A percentile compares a stretch with the other conserved stretches of the same genome.
phyloP scores from a whole-genome alignment of 1,140 invertebrate species.

The Mercenaria mercenaria region DNA sequence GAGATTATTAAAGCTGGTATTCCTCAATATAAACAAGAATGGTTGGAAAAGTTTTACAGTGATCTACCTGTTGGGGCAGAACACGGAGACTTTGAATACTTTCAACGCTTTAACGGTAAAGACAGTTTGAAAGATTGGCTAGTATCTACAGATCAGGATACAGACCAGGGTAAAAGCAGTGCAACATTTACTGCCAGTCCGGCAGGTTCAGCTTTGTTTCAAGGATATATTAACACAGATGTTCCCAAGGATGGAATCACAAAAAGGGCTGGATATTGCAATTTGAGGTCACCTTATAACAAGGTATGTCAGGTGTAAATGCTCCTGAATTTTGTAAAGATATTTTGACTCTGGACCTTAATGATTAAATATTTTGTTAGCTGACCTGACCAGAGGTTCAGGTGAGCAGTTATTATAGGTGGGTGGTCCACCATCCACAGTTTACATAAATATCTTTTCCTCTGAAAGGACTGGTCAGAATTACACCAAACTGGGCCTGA shows the following conservation, averaged over 20 bases:
- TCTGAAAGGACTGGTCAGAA: too few species aligned
- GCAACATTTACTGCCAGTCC: conserved; percentile 88
- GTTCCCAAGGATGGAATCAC: conserved; percentile 93
- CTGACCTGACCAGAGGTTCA: too few species aligned
- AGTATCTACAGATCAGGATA: conserved; percentile 92
- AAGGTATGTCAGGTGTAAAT: conserved; percentile 89
- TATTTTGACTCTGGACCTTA: too few species aligned
- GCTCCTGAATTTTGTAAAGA: too few species aligned
- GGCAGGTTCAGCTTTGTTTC: conserved; percentile 91
- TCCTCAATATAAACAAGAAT: conserved; percentile 90
- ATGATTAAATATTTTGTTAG: too few species aligned
- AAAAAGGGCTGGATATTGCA: conserved; percentile 92
- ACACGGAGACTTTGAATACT: conserved; percentile 84
- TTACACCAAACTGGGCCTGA: too few species aligned
- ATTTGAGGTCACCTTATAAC: conserved; percentile 90
- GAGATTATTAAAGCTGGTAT: conserved; percentile 90
- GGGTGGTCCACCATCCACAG: too few species aligned
- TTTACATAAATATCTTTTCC: too few species aligned
- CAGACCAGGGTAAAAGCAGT: conserved; percentile 92
- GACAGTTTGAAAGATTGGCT: conserved; percentile 91
- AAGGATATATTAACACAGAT: conserved; percentile 90
- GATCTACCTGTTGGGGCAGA: conserved; percentile 88
- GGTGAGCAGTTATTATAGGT: too few species aligned
- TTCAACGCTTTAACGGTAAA: conserved; percentile 84
- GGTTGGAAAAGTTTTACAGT: conserved; percentile 88